phyloP scores from a whole-genome alignment of 1,140 invertebrate species.

The Bombus impatiens region DNA sequence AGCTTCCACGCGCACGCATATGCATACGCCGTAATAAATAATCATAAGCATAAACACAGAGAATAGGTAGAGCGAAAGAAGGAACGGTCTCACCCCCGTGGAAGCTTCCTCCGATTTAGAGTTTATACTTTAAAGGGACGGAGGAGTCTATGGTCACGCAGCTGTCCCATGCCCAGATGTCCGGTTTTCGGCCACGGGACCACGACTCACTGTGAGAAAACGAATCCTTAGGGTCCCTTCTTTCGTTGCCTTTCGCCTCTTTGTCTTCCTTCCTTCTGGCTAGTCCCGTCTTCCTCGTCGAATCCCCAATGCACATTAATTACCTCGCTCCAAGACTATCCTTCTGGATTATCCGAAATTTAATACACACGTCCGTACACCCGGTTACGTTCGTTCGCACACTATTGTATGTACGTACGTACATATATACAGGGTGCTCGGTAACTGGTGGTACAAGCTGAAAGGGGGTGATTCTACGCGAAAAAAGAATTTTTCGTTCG shows the following conservation, averaged over 20 bases:
- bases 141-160: constrained; percentile 59
- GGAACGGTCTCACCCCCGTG: constrained; percentile 51
- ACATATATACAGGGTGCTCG: too few species aligned
- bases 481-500: too few species aligned
- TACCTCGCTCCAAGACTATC: constrained; percentile 71
- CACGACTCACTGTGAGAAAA: constrained; percentile 74
- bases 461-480: too few species aligned
- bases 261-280: constrained; percentile 59
- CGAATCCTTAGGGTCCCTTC: constrained; percentile 67
- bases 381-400: constrained; percentile 33
- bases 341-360: constrained; percentile 75
- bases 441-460: too few species aligned
- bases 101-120: constrained; percentile 28
- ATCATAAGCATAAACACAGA: background rate
- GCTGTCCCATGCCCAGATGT: constrained; percentile 78
- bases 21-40: too few species aligned
- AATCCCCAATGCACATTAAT: constrained; percentile 74
- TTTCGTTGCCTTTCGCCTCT: constrained; percentile 56
- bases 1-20: background rate
- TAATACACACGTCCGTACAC: constrained; percentile 63
- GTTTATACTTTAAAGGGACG: background rate
- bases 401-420: background rate
- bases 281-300: constrained; percentile 51
- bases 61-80: background rate
- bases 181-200: constrained; percentile 69